phyloP scores from a whole-genome alignment of 2,888 invertebrate species.

The Geotrupes spiniger region DNA sequence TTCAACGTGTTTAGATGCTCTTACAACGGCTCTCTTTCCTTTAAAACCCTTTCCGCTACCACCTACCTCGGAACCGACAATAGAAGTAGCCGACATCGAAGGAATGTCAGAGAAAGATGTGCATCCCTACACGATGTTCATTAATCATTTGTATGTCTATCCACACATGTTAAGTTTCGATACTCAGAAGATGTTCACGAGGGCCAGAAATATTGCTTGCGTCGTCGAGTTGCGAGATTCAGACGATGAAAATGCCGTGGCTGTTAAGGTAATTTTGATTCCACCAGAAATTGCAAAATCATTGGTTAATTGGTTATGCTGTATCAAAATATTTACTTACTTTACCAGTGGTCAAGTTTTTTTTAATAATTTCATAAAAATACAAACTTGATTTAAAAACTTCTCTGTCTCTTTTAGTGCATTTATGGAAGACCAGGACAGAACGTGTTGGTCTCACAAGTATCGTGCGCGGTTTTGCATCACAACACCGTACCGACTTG shows the following conservation, averaged over 20 bases:
- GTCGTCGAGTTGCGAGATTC: slow-evolving; percentile 82
- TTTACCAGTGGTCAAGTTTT: no score
- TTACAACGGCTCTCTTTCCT: slow-evolving; percentile 80
- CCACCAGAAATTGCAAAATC: not conserved
- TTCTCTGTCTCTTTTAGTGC: slow-evolving; percentile 53
- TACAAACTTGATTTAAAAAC: no score
- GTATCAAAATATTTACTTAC: no score
- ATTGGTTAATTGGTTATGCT: no score
- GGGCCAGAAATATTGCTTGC: slow-evolving; percentile 94
- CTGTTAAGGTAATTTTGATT: slow-evolving; percentile 63
- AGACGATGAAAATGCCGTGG: slow-evolving; percentile 68
- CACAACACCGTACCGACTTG: slow-evolving; percentile 87
- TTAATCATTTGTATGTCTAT: slow-evolving; percentile 91
- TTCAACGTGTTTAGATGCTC: slow-evolving; percentile 62
- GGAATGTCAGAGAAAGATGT: slow-evolving; percentile 64
- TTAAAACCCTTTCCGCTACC: slow-evolving; percentile 82
- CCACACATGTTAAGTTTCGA: slow-evolving; percentile 85
- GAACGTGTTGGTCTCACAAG: slow-evolving; percentile 62
- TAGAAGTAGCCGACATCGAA: slow-evolving; percentile 85
- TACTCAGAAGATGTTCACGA: slow-evolving; percentile 84
- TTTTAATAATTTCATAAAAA: no score
- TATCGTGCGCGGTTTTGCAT: slow-evolving; percentile 79
- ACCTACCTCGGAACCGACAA: slow-evolving; percentile 69
- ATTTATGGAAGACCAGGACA: slow-evolving; percentile 72
- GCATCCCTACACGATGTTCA: slow-evolving; percentile 78